These are phyloP conservation scores for Lineus longissimus DNA, from an alignment of 1,140 invertebrate genomes.

Conservation along the genomic window DNA sequence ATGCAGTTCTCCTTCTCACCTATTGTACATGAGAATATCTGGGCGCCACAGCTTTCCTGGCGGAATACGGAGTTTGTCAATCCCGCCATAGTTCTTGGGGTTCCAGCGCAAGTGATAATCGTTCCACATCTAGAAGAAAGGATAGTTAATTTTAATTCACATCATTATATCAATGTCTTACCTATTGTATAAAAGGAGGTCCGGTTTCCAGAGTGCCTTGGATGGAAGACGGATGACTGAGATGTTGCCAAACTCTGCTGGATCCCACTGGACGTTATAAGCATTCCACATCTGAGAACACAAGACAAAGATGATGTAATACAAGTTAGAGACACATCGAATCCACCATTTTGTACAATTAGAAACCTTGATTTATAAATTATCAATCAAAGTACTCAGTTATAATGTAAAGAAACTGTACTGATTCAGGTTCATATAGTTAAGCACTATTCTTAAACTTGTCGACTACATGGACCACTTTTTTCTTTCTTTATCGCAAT, in stretches of 20 bases:
- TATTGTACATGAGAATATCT: conserved; percentile 35
- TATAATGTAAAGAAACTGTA: too few relatives aligned
- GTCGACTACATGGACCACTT: too few relatives aligned
- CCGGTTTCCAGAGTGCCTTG: conserved; percentile 96
- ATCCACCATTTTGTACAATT: not conserved
- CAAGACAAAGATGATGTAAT: not conserved
- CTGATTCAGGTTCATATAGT: too few relatives aligned
- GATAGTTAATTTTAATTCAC: not conserved
- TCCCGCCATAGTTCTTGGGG: conserved; percentile 51
- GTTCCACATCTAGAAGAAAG: conserved; percentile 52
- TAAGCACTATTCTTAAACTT: too few relatives aligned
- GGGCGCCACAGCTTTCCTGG: conserved; percentile 41
- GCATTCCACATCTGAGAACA: conserved; percentile 91
- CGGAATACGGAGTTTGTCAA: conserved; percentile 54
- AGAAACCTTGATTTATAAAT: not conserved
- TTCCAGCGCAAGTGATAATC: conserved; percentile 57
- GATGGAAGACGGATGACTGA: conserved; percentile 92
- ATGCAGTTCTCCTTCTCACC: conserved; percentile 12
- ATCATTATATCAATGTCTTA: conserved; percentile 41
- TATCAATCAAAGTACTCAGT: too few relatives aligned
- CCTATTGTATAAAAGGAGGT: conserved; percentile 99
- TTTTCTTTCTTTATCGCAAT: too few relatives aligned
- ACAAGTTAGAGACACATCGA: not conserved
- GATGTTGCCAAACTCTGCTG: conserved; percentile 92
- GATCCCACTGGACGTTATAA: conserved; percentile 96